These are phyloP conservation scores for Hypercompe scribonia DNA, from an alignment of 2,888 invertebrate genomes.

Conservation along the genomic window DNA sequence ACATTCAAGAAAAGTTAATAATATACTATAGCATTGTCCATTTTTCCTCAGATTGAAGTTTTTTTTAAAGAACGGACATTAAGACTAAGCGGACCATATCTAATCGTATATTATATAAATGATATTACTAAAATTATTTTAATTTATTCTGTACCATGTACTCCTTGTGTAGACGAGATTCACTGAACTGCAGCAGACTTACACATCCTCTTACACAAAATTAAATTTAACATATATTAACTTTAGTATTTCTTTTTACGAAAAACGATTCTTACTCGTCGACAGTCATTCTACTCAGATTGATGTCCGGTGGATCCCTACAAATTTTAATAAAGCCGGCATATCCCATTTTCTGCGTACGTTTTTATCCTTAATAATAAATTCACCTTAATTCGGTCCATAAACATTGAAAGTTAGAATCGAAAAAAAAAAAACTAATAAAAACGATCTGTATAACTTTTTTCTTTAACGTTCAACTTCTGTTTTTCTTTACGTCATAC, in stretches of 20 bases:
- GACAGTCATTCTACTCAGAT: neutral
- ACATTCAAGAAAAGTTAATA: too few relatives aligned
- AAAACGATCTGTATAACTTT: slow-evolving; percentile 50
- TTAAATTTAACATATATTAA: neutral
- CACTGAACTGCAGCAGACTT: neutral
- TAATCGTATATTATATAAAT: too few relatives aligned
- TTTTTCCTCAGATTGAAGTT: too few relatives aligned
- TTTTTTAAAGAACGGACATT: too few relatives aligned
- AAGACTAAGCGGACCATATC: too few relatives aligned
- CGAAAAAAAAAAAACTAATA: slow-evolving; percentile 43
- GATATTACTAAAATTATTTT: too few relatives aligned
- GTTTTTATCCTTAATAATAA: slow-evolving; percentile 42
- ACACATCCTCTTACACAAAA: neutral
- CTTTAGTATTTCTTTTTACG: neutral
- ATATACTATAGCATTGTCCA: too few relatives aligned
- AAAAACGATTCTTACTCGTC: neutral
- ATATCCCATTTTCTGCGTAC: neutral
- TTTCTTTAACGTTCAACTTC: slow-evolving; percentile 52
- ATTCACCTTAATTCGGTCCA: slow-evolving; percentile 55
- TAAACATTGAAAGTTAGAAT: slow-evolving; percentile 55
- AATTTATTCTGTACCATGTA: neutral
- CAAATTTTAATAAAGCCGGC: neutral
- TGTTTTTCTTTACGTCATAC: slow-evolving; percentile 44
- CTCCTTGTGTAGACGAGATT: neutral
- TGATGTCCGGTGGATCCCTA: neutral